These are phyloP conservation scores for Paradoxurus hermaphroditus DNA, from an alignment of 2,113 vertebrate genomes.

Conservation along the genomic window DNA sequence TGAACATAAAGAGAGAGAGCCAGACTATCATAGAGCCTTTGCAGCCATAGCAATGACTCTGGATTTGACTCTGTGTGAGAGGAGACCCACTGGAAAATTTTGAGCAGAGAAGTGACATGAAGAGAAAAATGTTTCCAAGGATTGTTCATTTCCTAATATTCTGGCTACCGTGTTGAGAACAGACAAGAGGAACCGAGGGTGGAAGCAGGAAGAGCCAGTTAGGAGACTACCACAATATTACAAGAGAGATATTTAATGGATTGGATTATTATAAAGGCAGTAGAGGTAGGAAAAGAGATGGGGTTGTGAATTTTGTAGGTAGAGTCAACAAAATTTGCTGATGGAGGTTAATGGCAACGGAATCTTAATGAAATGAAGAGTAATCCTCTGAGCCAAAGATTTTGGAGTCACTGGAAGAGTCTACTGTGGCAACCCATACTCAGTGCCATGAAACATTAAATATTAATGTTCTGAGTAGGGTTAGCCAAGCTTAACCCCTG, in stretches of 20 bases:
- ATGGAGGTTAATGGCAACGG: neutral
- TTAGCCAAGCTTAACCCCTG: neutral
- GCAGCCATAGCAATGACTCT: neutral
- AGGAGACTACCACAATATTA: neutral
- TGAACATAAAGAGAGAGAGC: neutral
- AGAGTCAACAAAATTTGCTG: neutral
- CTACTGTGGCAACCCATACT: neutral
- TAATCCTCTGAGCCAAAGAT: neutral
- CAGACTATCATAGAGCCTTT: accelerated
- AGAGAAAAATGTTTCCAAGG: neutral
- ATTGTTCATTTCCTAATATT: neutral
- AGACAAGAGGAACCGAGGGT: neutral
- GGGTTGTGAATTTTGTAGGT: neutral
- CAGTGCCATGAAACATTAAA: neutral
- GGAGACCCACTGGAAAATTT: neutral
- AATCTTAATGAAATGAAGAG: neutral
- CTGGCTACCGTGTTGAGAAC: neutral
- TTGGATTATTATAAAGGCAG: neutral
- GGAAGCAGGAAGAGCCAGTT: neutral
- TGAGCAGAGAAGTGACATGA: neutral
- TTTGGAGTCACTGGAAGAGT: neutral
- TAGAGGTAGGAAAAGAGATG: neutral
- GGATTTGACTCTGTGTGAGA: neutral
- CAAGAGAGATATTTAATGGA: neutral
- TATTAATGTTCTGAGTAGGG: neutral